Conservation (phyloP, 2,888 invertebrate genomes). For the Acleris holmiana region DNA sequence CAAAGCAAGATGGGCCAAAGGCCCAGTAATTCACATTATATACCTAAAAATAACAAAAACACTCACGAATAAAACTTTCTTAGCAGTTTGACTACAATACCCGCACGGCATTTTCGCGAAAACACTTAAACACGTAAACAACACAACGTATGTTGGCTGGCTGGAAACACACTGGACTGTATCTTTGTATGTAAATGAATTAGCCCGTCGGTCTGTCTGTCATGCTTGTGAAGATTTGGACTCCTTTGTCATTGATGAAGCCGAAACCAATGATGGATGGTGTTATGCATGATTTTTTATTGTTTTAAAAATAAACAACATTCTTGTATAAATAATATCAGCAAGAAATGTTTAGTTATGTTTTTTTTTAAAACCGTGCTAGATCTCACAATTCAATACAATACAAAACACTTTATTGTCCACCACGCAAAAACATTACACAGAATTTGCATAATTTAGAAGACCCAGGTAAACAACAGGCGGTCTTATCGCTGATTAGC, state of each 20-base stretch:
- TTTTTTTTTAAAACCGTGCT: too few species aligned
- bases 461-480: too few species aligned
- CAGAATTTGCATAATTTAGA: too few species aligned
- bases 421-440: too few species aligned
- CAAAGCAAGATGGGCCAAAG: too few species aligned
- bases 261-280: slow-evolving; percentile 52
- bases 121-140: slow-evolving; percentile 37
- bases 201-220: slow-evolving; percentile 62
- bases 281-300: slow-evolving; percentile 23
- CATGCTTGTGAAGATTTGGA: slow-evolving; percentile 59
- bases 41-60: background rate
- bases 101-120: slow-evolving; percentile 70
- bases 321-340: too few species aligned
- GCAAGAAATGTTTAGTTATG: too few species aligned
- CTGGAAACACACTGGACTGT: slow-evolving; percentile 52
- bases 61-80: slow-evolving; percentile 68
- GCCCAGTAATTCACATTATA: too few species aligned
- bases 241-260: slow-evolving; percentile 52
- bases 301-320: too few species aligned
- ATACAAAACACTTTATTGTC: too few species aligned
- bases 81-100: slow-evolving; percentile 70
- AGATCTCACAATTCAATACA: too few species aligned
- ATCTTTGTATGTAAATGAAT: slow-evolving; percentile 78
- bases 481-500: too few species aligned
- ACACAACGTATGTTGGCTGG: slow-evolving; percentile 40